Percentiles rank a stretch among this genome's conserved stretches.
Conservation (phyloP, 2,113 vertebrate species). For the Psilopsiagon aurifrons region DNA sequence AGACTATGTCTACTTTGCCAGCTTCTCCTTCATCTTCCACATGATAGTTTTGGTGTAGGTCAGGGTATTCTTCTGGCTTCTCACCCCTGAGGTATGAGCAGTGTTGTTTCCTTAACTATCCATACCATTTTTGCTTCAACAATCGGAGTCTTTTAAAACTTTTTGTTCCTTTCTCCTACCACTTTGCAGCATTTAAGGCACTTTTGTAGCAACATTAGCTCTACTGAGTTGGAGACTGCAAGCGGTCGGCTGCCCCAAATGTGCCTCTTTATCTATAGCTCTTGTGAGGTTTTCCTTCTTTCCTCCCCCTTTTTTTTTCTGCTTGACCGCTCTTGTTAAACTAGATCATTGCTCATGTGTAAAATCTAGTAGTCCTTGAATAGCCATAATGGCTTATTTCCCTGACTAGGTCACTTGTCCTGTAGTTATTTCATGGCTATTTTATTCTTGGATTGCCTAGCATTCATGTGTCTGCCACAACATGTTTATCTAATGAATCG, state of each 20-base stretch:
- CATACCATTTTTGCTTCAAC: background rate
- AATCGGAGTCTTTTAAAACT: background rate
- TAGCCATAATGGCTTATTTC: background rate
- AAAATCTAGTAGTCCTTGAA: background rate
- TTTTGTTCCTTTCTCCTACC: background rate
- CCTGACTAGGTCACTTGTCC: background rate
- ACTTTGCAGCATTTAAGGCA: background rate
- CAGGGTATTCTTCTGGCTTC: background rate
- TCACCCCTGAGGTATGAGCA: background rate
- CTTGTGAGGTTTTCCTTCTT: background rate
- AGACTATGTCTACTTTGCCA: background rate
- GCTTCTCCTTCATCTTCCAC: background rate
- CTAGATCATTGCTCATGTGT: background rate
- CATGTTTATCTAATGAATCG: background rate
- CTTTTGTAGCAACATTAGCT: background rate
- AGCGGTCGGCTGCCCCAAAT: background rate
- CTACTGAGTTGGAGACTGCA: background rate
- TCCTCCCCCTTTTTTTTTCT: background rate
- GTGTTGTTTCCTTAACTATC: background rate
- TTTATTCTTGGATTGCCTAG: background rate
- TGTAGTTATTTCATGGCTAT: background rate
- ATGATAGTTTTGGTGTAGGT: background rate
- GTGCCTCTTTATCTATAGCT: background rate
- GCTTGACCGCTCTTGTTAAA: background rate
- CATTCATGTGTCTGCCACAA: background rate